These are phyloP conservation scores for Rhimphoctona megacephalus DNA, from an alignment of 2,888 invertebrate species.

Conservation along the genomic window DNA sequence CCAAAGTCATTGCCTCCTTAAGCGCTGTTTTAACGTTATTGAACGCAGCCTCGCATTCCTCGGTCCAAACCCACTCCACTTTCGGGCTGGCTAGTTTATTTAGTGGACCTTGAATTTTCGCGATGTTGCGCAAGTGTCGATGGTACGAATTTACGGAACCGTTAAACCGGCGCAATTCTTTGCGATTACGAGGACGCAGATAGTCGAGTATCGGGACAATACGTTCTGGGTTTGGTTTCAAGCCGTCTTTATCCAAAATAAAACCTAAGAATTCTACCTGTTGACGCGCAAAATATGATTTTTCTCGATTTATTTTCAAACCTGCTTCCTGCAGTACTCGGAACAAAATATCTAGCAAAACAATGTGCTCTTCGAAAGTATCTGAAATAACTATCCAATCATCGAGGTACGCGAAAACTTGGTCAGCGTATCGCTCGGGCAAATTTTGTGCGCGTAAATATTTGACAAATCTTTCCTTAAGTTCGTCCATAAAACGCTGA, in stretches of 20 bases:
- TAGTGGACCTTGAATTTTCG: slow-evolving; percentile 49
- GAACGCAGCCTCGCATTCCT: slow-evolving; percentile 37
- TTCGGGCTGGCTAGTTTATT: slow-evolving; percentile 49
- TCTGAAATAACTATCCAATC: slow-evolving; percentile 13
- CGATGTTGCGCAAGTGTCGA: slow-evolving; percentile 41
- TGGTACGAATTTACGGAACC: slow-evolving; percentile 44
- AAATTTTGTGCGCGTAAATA: neutral
- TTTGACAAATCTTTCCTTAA: slow-evolving; percentile 4
- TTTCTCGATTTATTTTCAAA: neutral
- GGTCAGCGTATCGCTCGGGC: slow-evolving; percentile 16
- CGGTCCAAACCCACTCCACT: slow-evolving; percentile 37
- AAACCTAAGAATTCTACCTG: slow-evolving; percentile 22
- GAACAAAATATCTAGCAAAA: slow-evolving; percentile 20
- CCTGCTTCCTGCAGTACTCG: slow-evolving; percentile 9
- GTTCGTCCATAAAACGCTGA: slow-evolving; percentile 68
- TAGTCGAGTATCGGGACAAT: slow-evolving; percentile 66
- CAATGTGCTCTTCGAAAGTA: slow-evolving; percentile 17
- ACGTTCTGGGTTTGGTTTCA: slow-evolving; percentile 66
- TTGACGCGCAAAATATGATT: slow-evolving; percentile 29
- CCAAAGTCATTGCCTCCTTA: slow-evolving; percentile 31
- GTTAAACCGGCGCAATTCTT: slow-evolving; percentile 48
- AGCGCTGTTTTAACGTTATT: slow-evolving; percentile 28
- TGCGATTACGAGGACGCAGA: slow-evolving; percentile 65
- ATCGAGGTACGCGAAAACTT: neutral
- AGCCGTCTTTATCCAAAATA: slow-evolving; percentile 48